phyloP scores from a whole-genome alignment of 2,113 vertebrate genomes.

The Axis porcinus region DNA sequence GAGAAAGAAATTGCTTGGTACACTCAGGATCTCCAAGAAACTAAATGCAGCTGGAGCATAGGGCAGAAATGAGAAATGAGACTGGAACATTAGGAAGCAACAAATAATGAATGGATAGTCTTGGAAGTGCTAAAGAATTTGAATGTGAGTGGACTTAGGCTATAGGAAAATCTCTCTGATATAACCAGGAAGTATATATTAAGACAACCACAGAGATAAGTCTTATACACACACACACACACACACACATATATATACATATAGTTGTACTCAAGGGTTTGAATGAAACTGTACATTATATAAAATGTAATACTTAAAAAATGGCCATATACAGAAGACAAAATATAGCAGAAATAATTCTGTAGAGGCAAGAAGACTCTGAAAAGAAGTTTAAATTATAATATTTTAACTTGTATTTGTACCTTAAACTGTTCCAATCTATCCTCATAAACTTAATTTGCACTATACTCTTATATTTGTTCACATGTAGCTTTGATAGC shows the following conservation, averaged over 20 bases:
- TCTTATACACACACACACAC: background rate
- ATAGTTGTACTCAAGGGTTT: background rate
- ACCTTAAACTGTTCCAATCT: background rate
- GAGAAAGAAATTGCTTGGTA: background rate
- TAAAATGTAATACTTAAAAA: background rate
- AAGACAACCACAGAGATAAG: background rate
- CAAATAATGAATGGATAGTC: background rate
- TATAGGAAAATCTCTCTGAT: background rate
- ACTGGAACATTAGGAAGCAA: background rate
- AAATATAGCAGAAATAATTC: background rate
- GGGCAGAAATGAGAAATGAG: background rate
- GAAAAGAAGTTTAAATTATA: background rate
- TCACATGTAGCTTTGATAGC: background rate
- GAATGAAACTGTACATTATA: background rate
- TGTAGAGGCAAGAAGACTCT: background rate
- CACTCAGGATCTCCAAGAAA: background rate
- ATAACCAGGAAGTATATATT: background rate
- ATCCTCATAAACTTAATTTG: background rate
- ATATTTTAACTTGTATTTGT: background rate
- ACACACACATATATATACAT: rapidly evolving
- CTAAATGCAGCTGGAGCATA: background rate
- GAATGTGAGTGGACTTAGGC: background rate
- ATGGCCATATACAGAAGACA: background rate
- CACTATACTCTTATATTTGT: background rate
- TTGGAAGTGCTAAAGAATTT: background rate